Percentiles rank a stretch among this genome's conserved stretches.
phyloP scores from a whole-genome alignment of 2,888 invertebrate species.

The Microctonus aethiopoides region DNA sequence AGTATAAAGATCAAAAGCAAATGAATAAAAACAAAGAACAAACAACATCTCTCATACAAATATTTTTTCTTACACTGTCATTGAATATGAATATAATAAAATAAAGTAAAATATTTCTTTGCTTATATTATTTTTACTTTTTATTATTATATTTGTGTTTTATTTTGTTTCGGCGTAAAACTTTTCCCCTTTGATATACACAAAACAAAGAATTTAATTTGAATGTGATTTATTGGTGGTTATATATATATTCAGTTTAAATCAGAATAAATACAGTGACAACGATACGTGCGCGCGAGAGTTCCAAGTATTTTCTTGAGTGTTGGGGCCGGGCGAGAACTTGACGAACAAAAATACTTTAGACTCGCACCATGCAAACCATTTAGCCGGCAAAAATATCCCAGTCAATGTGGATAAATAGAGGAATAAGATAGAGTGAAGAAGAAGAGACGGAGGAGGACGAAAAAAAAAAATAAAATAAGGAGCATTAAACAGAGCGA shows the following conservation, averaged over 20 bases:
- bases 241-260: conserved; percentile 1
- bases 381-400: conserved; percentile 33
- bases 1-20: not conserved
- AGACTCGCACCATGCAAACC: conserved; percentile 6
- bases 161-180: too few relatives aligned
- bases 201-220: not conserved
- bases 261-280: not conserved
- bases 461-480: too few relatives aligned
- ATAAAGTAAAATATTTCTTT: not conserved
- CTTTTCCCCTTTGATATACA: conserved; percentile 18
- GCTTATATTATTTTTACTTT: too few relatives aligned
- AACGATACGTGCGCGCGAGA: not conserved
- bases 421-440: not conserved
- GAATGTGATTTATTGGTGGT: not conserved
- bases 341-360: conserved; percentile 21
- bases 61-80: not conserved
- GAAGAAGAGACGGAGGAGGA: not conserved
- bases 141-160: too few relatives aligned
- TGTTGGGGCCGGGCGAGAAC: not conserved
- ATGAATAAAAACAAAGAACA: conserved; percentile 3
- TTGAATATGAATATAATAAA: too few relatives aligned
- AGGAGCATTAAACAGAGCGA: not conserved
- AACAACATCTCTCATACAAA: not conserved
- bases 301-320: conserved; percentile 18
- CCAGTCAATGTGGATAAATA: conserved; percentile 29